A percentile compares a stretch with the other conserved stretches of the same genome.
Evolutionary conservation across 1,140 invertebrate genomes (phyloP).

Genomic region (Macrobrachium rosenbergii): DNA sequence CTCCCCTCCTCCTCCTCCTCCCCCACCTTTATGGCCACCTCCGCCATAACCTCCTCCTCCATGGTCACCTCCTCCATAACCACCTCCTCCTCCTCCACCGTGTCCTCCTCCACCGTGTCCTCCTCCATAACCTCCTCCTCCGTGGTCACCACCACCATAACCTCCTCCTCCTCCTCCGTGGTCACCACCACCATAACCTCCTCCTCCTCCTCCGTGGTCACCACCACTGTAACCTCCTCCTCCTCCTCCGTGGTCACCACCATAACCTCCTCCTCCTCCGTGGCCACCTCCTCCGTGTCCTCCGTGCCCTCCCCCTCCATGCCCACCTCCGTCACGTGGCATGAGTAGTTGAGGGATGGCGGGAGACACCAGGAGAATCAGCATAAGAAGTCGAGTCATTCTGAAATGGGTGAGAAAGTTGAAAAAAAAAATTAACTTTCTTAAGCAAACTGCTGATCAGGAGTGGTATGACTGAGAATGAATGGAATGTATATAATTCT

Average conservation of each 20-base stretch:
- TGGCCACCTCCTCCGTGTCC: not conserved
- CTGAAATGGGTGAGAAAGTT: constrained; percentile 15
- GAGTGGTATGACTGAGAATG: not conserved
- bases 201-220: constrained; percentile 16
- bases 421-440: not conserved
- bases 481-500: not conserved
- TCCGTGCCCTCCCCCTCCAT: not conserved
- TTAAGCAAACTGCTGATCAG: not conserved
- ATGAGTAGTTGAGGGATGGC: constrained; percentile 37
- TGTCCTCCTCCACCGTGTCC: not conserved
- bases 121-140: constrained; percentile 25
- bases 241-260: not conserved
- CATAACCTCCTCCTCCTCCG: constrained; percentile 1
- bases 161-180: constrained; percentile 8
- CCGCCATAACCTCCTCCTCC: constrained; percentile 14
- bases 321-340: constrained; percentile 13
- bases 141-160: not conserved
- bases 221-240: not conserved
- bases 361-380: constrained; percentile 23
- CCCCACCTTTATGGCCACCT: constrained; percentile 8
- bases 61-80: not conserved
- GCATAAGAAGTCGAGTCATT: not conserved
- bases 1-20: not conserved
- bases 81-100: not conserved
- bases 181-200: constrained; percentile 13